Evolutionary conservation across 2,888 invertebrate genomes (phyloP).

Genomic region (Gisinianus flammeolus): DNA sequence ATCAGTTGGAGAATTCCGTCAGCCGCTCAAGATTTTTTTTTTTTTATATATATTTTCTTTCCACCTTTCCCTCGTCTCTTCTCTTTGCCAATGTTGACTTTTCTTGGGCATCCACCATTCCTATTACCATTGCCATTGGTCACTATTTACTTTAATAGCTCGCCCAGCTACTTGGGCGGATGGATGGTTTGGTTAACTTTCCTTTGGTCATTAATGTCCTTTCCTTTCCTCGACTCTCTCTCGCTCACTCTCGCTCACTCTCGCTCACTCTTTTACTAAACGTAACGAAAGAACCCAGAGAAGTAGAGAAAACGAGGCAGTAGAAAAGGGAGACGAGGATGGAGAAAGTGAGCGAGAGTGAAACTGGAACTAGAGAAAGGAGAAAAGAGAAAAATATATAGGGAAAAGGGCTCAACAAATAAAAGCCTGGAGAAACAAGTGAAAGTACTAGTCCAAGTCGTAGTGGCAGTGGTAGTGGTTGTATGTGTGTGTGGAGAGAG

Average conservation of each 20-base stretch:
- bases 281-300: background rate
- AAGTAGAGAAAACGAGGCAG: background rate
- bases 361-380: conserved; percentile 36
- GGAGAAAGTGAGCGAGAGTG: conserved; percentile 21
- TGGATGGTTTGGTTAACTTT: conserved; percentile 8
- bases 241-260: too few species aligned
- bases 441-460: background rate
- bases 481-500: background rate
- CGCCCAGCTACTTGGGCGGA: background rate
- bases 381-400: conserved; percentile 31
- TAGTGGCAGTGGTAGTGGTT: background rate
- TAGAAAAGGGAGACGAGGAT: background rate
- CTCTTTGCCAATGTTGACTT: conserved; percentile 9
- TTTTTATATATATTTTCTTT: conserved; percentile 12
- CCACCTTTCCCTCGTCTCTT: background rate
- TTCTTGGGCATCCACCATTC: conserved; percentile 23
- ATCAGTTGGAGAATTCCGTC: conserved; percentile 20
- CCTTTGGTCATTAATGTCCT: conserved; percentile 1
- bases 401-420: conserved; percentile 22
- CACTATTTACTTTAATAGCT: conserved; percentile 25
- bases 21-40: background rate
- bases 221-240: conserved; percentile 10
- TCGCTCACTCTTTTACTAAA: background rate
- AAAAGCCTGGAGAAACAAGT: conserved; percentile 9
- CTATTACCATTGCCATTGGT: conserved; percentile 31